These are phyloP conservation scores for Rosalia funebris DNA, from an alignment of 2,888 invertebrate genomes.

Conservation along the genomic window DNA sequence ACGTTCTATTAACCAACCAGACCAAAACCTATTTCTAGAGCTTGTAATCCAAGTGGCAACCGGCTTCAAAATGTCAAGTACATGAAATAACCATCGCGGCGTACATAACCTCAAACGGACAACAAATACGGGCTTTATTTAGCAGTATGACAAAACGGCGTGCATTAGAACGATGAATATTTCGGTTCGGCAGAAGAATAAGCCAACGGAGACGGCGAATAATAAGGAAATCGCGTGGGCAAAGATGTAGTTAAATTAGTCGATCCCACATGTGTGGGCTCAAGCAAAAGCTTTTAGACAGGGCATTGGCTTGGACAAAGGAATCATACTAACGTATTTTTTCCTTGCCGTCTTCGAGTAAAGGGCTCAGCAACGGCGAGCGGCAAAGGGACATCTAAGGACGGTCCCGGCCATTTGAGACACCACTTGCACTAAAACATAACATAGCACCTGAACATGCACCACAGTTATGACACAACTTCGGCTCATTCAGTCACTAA, in stretches of 20 bases:
- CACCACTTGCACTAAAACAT: constrained; percentile 46
- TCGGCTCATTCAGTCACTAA: constrained; percentile 34
- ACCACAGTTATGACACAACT: constrained; percentile 34
- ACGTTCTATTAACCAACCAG: constrained; percentile 4
- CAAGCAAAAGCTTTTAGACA: constrained; percentile 10
- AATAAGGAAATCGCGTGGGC: constrained; percentile 22
- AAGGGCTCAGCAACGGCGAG: constrained; percentile 32
- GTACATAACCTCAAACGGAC: constrained; percentile 35
- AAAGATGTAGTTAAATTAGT: constrained; percentile 20
- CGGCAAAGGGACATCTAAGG: constrained; percentile 37
- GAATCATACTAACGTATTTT: constrained; percentile 35
- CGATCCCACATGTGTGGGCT: constrained; percentile 24
- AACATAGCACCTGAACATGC: constrained; percentile 44
- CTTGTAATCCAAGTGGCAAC: constrained; percentile 7
- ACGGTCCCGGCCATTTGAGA: constrained; percentile 38
- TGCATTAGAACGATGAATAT: background rate
- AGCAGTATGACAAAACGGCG: background rate
- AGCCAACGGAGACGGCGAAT: constrained; percentile 1
- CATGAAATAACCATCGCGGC: constrained; percentile 36
- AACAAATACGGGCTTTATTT: constrained; percentile 5
- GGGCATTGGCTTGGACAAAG: constrained; percentile 16
- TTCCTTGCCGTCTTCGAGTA: constrained; percentile 22
- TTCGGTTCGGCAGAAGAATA: constrained; percentile 10
- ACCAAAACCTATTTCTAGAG: constrained; percentile 20
- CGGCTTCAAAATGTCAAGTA: constrained; percentile 40